Conservation (phyloP, 2,113 vertebrate species). For the Cinclus cinclus region DNA sequence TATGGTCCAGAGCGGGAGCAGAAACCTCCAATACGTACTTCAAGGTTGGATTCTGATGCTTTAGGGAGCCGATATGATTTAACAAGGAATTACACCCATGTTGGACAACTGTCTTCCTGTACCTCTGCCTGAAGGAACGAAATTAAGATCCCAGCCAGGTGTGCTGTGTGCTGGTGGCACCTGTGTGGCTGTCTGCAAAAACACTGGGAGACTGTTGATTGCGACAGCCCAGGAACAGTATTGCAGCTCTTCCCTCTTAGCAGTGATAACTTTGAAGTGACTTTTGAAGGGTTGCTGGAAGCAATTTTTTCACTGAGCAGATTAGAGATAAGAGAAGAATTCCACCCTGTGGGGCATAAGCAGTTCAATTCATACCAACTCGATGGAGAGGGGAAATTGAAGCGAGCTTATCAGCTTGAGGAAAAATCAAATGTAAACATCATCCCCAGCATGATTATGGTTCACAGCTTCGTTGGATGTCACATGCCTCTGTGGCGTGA, state of each 20-base stretch:
- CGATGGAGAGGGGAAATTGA: slow-evolving; percentile 23
- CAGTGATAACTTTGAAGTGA: neutral
- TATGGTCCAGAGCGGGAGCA: neutral
- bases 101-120: neutral
- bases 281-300: slow-evolving; percentile 38
- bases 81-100: neutral
- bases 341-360: neutral
- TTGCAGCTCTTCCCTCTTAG: neutral
- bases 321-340: slow-evolving; percentile 52
- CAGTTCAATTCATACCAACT: neutral
- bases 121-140: neutral
- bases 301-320: neutral
- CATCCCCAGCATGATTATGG: slow-evolving; percentile 8
- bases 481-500: slow-evolving; percentile 9
- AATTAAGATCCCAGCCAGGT: neutral
- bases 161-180: neutral
- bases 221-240: rapidly evolving
- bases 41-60: neutral
- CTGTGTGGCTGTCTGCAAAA: neutral
- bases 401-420: slow-evolving; percentile 53
- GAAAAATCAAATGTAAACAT: slow-evolving; percentile 54
- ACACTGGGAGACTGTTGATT: rapidly evolving
- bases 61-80: neutral
- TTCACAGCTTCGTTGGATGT: slow-evolving; percentile 31
- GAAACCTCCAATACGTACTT: neutral